These are phyloP conservation scores for Enteromius paludinosus DNA, from an alignment of 2,797 vertebrate species.

Conservation along the genomic window DNA sequence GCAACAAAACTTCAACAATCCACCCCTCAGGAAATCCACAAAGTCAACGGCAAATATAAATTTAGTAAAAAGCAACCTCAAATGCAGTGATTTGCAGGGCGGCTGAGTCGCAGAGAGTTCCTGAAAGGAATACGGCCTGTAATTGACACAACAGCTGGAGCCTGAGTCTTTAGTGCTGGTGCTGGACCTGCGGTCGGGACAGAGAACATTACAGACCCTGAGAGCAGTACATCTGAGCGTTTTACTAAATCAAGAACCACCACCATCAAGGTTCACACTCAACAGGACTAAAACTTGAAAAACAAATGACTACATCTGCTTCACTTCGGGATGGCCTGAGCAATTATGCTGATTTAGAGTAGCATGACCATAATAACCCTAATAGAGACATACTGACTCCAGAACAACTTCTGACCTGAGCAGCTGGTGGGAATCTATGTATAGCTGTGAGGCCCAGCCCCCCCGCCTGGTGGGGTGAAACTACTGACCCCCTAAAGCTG, in stretches of 20 bases:
- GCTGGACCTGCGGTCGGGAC: background rate
- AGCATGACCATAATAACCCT: background rate
- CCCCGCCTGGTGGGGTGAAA: conserved; percentile 16
- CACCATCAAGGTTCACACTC: background rate
- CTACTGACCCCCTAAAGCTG: background rate
- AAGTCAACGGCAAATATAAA: conserved; percentile 31
- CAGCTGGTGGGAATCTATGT: conserved; percentile 47
- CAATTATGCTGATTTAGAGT: conserved; percentile 21
- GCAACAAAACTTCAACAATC: conserved; percentile 24
- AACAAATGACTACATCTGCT: background rate
- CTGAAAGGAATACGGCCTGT: conserved; percentile 42
- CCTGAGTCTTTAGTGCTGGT: conserved; percentile 21
- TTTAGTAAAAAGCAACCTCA: conserved; percentile 41
- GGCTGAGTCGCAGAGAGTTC: conserved; percentile 9
- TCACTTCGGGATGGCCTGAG: background rate
- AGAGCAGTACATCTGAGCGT: background rate
- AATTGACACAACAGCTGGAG: conserved; percentile 51
- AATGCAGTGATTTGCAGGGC: conserved; percentile 47
- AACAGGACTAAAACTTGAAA: conserved; percentile 3
- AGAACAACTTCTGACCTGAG: conserved; percentile 40
- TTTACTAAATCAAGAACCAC: conserved; percentile 10
- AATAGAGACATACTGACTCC: conserved; percentile 25
- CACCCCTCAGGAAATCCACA: background rate
- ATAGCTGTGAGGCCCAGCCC: conserved; percentile 19
- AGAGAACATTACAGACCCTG: conserved; percentile 3